Conservation (phyloP, 2,797 vertebrate species). For the Cheirogaleus major region DNA sequence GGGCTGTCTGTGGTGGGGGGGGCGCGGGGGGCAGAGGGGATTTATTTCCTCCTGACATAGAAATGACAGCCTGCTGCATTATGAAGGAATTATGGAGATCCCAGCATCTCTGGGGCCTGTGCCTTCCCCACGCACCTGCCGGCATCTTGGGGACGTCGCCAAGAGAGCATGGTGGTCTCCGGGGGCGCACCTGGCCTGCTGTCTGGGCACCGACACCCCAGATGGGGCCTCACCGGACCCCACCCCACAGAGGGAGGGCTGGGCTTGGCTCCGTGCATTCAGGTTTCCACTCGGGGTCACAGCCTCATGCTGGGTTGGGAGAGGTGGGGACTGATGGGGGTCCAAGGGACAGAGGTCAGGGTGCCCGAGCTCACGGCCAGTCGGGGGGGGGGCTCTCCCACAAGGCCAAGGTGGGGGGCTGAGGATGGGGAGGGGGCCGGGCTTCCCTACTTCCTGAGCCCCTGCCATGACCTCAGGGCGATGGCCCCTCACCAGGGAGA, state of each 20-base stretch:
- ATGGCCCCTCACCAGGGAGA: not conserved
- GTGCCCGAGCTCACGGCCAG: not conserved
- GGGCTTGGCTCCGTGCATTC: not conserved
- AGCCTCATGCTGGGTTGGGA: not conserved
- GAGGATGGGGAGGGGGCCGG: accelerated
- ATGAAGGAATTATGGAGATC: accelerated
- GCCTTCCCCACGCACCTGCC: accelerated
- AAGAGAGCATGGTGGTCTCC: not conserved
- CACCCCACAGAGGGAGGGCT: no score
- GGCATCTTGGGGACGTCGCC: accelerated
- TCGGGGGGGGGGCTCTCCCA: no score
- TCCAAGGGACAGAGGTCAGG: not conserved
- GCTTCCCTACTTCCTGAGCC: accelerated
- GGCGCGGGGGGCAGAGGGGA: accelerated
- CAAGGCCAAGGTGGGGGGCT: not conserved
- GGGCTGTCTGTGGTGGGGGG: accelerated
- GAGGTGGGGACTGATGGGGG: accelerated
- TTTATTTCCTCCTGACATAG: not conserved
- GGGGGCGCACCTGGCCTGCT: not conserved
- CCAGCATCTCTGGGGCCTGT: not conserved
- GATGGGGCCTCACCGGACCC: accelerated
- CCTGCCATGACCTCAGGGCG: not conserved
- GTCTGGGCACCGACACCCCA: accelerated
- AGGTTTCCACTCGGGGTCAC: accelerated
- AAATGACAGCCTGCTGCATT: accelerated